Percentiles rank a stretch among this genome's conserved stretches.
phyloP scores from a whole-genome alignment of 1,140 invertebrate species.

The Drosophila chauvacae region DNA sequence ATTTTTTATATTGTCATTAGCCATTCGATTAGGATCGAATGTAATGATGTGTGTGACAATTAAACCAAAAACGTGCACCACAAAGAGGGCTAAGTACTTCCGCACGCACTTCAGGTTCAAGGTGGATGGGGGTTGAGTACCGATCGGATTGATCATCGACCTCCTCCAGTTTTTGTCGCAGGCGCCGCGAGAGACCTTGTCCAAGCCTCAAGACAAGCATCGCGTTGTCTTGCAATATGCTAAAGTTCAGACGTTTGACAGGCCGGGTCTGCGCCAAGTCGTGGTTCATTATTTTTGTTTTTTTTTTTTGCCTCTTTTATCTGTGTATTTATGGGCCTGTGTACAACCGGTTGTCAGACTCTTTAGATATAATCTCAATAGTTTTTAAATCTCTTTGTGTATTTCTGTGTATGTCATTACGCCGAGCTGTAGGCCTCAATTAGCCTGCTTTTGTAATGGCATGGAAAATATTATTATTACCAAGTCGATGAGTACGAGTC shows the following conservation, averaged over 20 bases:
- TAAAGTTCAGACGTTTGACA: conserved; percentile 69
- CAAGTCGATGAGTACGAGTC: conserved; percentile 14
- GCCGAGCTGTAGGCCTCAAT: conserved; percentile 31
- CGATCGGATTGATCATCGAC: conserved; percentile 27
- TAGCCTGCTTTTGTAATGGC: conserved; percentile 59
- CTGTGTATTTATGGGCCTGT: conserved; percentile 44
- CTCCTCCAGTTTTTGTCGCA: conserved; percentile 11
- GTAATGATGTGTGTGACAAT: conserved; percentile 25
- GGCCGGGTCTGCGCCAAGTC: conserved; percentile 26
- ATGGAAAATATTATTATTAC: conserved; percentile 43
- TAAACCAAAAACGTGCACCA: conserved; percentile 21
- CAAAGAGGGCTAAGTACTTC: conserved; percentile 28
- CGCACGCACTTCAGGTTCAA: conserved; percentile 41
- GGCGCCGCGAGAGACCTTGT: conserved; percentile 54
- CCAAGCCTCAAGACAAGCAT: conserved; percentile 34
- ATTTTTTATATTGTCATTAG: conserved; percentile 18
- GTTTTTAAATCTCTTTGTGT: conserved; percentile 32
- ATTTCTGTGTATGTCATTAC: conserved; percentile 30
- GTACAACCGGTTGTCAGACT: conserved; percentile 65
- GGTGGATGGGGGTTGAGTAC: conserved; percentile 16
- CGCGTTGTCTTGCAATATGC: conserved; percentile 67
- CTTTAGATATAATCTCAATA: conserved; percentile 59
- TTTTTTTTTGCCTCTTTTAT: conserved; percentile 13
- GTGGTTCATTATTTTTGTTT: conserved; percentile 23
- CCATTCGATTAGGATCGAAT: not conserved